Conservation (phyloP, 2,797 vertebrate genomes). For the Molothrus ater region DNA sequence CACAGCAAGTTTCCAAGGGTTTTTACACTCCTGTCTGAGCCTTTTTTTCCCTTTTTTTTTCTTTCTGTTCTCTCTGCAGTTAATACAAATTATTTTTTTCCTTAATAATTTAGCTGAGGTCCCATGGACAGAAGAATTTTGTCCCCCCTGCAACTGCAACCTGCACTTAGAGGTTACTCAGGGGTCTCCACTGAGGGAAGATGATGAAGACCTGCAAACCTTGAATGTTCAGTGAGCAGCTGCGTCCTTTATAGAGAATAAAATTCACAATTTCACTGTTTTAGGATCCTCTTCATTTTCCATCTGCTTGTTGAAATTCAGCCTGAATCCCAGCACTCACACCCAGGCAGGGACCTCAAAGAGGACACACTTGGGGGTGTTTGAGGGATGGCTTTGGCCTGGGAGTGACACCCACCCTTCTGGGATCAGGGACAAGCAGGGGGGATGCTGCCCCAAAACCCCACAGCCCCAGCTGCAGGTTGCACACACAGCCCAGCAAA, state of each 20-base stretch:
- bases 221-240: accelerated
- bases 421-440: not conserved
- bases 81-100: not conserved
- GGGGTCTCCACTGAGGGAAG: not conserved
- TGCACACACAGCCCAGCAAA: not conserved
- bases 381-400: not conserved
- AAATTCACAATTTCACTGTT: not conserved
- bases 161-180: not conserved
- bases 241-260: not conserved
- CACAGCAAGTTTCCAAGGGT: not conserved
- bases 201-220: not conserved
- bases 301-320: not conserved
- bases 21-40: not conserved
- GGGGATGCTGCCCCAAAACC: not conserved
- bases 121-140: not conserved
- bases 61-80: not conserved
- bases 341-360: not conserved
- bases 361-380: not conserved
- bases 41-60: accelerated
- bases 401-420: not conserved
- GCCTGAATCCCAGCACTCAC: not conserved
- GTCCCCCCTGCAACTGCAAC: not conserved
- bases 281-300: not conserved
- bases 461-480: not conserved
- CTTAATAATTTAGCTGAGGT: not conserved